Conservation (phyloP, 2,113 vertebrate species). For the Corythaixoides concolor region DNA sequence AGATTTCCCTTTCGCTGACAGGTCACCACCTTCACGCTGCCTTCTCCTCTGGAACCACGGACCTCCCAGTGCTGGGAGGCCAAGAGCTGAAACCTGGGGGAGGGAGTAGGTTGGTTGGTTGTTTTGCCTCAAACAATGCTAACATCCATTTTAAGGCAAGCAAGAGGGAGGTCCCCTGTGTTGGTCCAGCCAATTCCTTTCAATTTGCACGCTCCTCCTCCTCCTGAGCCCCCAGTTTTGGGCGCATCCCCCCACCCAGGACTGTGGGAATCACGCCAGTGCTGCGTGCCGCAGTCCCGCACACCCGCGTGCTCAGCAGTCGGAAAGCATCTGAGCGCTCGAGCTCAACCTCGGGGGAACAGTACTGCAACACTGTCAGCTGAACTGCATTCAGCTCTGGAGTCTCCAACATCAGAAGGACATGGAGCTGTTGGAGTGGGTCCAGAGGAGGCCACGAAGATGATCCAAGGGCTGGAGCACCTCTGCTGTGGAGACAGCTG, state of each 20-base stretch:
- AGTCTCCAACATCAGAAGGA: no score
- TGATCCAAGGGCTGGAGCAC: no score
- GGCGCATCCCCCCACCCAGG: neutral
- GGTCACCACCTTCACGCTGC: no score
- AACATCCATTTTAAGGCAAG: neutral
- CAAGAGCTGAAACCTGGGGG: neutral
- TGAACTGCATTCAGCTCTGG: no score
- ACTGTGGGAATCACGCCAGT: accelerated
- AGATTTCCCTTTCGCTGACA: neutral
- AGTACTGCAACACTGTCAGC: neutral
- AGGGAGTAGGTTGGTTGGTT: neutral
- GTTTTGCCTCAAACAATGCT: neutral
- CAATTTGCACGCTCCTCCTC: neutral
- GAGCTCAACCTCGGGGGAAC: accelerated
- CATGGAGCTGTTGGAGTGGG: no score
- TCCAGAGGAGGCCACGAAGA: no score
- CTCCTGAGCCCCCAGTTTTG: neutral
- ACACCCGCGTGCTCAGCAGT: accelerated
- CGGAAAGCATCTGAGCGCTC: accelerated
- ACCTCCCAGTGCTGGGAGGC: neutral
- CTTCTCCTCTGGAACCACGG: neutral
- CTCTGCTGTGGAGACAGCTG: no score
- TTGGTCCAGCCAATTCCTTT: neutral
- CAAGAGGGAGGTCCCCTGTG: neutral
- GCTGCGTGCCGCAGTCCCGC: accelerated